Evolutionary conservation across 2,888 invertebrate genomes (phyloP), one percentile per base, ranked within the genome.

Genomic region (Platerodrilus igneus): DNA sequence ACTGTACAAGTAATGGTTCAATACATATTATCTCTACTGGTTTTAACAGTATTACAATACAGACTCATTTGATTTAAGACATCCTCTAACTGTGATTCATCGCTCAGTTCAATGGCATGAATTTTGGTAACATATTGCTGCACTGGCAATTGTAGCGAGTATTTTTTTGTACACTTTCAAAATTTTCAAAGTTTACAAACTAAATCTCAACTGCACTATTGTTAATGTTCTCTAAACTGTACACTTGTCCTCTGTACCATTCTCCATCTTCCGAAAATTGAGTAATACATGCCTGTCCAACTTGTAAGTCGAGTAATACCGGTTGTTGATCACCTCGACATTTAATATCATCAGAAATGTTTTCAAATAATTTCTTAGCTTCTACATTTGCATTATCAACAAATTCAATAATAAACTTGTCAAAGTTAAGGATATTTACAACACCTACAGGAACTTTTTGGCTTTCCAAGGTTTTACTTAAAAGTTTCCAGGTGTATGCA

Each of bases 101-200:
- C 23, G 2, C 17, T 17, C 15, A 63, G 32, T 21, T 47, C 41
- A 10, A 62, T 46, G 6, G 27, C 41, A 49, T 71, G 58, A 26
- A 81, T 56, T 39, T 64, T 63, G 1, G 73, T 78, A 4, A 72
- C 60, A 11, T 77, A 59, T 6, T 73, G 72, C 0, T 71, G 70
- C 2, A 78, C 70, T 0, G 79, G 77, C 34, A 77, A 60, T 21
- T 62, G 55, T 1, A 70, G 55, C 66, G 77, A 75, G 75, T 64
- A 5, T 62, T 53, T 11, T 66, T 51, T 1, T 70, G 47, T 11
- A 81, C 66, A 1, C 68, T 53, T 57, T 80, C 80, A 4, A 70
- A 63, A 54, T 86, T 85, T 2, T 88, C 85, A 56, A 77, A 88
- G 64, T 90, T 89, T 1, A 88, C 78, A 62, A 81, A 90, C 47